A percentile compares a stretch with the other conserved stretches of the same genome.
phyloP scores from a whole-genome alignment of 2,797 vertebrate genomes.

The Sebastes diploproa region DNA sequence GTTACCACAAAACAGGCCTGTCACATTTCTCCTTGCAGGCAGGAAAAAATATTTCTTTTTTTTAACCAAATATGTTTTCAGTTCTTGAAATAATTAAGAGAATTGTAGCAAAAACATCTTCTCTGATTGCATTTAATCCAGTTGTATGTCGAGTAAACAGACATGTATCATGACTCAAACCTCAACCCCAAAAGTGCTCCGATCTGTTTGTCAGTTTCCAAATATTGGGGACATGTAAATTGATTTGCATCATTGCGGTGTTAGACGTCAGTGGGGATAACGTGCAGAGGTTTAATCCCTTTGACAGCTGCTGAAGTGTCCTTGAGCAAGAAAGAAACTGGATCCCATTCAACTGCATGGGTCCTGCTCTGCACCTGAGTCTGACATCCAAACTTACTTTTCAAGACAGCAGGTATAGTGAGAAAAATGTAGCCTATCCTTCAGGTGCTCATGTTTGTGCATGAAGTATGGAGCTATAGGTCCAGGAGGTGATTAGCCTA shows the following conservation, averaged over 20 bases:
- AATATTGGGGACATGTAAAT: neutral
- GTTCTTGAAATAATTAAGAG: conserved; percentile 18
- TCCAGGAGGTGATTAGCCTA: neutral
- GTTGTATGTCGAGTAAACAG: conserved; percentile 13
- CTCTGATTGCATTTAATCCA: conserved; percentile 21
- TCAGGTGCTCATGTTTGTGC: neutral
- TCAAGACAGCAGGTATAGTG: neutral
- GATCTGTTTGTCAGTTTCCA: conserved; percentile 1
- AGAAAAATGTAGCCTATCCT: neutral
- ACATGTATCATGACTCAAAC: neutral
- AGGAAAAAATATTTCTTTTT: conserved; percentile 4
- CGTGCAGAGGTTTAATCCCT: neutral
- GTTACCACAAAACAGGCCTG: conserved; percentile 15
- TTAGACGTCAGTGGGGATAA: neutral
- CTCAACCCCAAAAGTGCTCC: neutral
- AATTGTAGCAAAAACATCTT: neutral
- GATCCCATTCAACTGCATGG: neutral
- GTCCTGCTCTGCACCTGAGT: neutral
- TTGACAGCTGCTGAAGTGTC: neutral
- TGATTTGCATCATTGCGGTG: neutral
- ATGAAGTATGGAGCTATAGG: neutral
- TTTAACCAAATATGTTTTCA: conserved; percentile 17
- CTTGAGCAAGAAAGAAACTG: neutral
- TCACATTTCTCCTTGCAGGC: neutral
- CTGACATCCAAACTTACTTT: neutral